Base-by-base conservation (phyloP, 2,888 invertebrate species). In the Myopa testacea region DNA sequence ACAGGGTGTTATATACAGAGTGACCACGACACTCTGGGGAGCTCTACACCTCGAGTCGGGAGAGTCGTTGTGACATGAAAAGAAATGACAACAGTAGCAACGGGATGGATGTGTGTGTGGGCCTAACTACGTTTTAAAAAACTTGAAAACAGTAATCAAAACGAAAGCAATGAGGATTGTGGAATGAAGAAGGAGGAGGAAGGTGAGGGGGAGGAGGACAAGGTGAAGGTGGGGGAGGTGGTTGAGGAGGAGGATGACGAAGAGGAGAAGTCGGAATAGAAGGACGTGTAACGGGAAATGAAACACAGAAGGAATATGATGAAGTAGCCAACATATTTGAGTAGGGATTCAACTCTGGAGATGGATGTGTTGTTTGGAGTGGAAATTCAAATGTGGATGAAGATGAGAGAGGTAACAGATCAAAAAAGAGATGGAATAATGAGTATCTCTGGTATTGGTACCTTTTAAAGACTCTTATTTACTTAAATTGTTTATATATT, bases 41-140 rank as follows among this genome's bases (percentile, higher is more conserved):
- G 87, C 88, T 86, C 88, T 89, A 88, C 88, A 89, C 89, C 89
- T 89, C 45, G 89, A 85, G 85, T 82, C 89, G 83, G 84, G 89
- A 88, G 89, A 89, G 88, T 87, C 87, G 89, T 89, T 89, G 82
- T 84, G 83, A 80, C 75, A 38, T 40, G 34, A 55, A 81, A 79
- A 80, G 77, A 79, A 78, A 76, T 68, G 78, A 79, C 76, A 62
- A 80, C 79, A 74, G 77, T 2, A 26, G 55, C 40, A n/a, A 84
- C 83, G 82, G 84, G 60, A 50, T 50, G 37, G 19, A 26, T 14
- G 86, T 50, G 52, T 50, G 52, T 10, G 86, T 87, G 84, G 84
- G 87, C 86, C 88, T 89, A 89, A 89, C 89, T 89, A 87, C 87
- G 87, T 88, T 89, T 89, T 89, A 89, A 89, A 89, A 88, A 88